These are phyloP conservation scores for Drosophila pseudotalamancana DNA, from an alignment of 2,888 invertebrate species.

Conservation along the genomic window DNA sequence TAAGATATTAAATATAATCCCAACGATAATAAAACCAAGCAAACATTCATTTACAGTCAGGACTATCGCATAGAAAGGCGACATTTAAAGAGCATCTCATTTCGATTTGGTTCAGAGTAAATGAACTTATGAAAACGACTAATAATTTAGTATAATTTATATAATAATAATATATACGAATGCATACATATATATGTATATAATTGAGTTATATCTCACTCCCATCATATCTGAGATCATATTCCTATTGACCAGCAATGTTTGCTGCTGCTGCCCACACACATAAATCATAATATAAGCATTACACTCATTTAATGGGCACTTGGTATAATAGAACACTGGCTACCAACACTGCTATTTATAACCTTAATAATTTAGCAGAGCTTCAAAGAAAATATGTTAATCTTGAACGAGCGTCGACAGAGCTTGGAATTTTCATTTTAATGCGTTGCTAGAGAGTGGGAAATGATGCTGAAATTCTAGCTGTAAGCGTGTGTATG, in stretches of 20 bases:
- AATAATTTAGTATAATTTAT: not conserved
- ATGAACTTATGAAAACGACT: not conserved
- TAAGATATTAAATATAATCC: no score
- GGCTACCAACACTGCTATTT: constrained; percentile 47
- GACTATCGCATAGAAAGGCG: not conserved
- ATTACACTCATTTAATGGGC: constrained; percentile 17
- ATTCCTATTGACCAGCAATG: not conserved
- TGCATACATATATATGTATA: no score
- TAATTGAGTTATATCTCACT: not conserved
- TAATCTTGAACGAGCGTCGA: constrained; percentile 53
- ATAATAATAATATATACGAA: not conserved
- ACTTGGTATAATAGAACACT: constrained; percentile 11
- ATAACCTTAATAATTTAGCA: constrained; percentile 76
- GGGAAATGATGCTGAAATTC: constrained; percentile 21
- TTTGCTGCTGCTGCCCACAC: not conserved
- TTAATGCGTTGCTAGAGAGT: constrained; percentile 61
- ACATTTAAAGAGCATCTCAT: no score
- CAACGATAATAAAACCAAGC: no score
- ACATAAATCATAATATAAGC: not conserved
- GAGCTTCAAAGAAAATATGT: constrained; percentile 71
- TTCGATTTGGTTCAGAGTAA: no score
- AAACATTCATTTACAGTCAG: not conserved
- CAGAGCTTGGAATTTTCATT: constrained; percentile 65
- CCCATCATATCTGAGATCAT: not conserved
- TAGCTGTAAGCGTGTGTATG: not conserved